phyloP scores from a whole-genome alignment of 37 sponge, comb jelly and placozoan species.

The Chondrosia reniformis region DNA sequence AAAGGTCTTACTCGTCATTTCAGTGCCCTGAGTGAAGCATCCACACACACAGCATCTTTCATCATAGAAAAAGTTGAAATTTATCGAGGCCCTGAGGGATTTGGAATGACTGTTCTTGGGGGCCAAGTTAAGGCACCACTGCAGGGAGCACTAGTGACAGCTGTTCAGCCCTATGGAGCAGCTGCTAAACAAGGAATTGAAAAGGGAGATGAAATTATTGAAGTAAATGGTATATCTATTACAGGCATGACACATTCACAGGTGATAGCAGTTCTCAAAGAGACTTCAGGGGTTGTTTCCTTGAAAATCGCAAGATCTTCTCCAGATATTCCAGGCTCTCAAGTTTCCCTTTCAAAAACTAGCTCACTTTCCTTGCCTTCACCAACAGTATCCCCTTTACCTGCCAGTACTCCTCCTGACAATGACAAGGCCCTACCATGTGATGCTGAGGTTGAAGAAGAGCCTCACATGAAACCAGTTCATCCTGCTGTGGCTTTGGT shows the following conservation, averaged over 20 bases:
- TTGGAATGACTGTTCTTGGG: slow-evolving; percentile 20
- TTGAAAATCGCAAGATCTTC: slow-evolving; percentile 10
- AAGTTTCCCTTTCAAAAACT: background rate
- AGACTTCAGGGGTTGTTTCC: background rate
- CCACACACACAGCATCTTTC: background rate
- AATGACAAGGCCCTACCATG: background rate
- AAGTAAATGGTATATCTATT: slow-evolving; percentile 27
- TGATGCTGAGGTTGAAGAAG: background rate
- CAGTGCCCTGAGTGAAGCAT: background rate
- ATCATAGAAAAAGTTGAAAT: slow-evolving; percentile 8
- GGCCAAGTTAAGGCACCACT: slow-evolving; percentile 15
- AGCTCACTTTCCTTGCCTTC: background rate
- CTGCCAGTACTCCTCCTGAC: background rate
- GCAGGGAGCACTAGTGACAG: slow-evolving; percentile 18
- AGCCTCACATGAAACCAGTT: background rate
- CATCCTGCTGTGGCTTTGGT: background rate
- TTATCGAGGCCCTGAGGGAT: slow-evolving; percentile 3
- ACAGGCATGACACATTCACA: slow-evolving; percentile 29
- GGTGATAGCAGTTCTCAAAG: slow-evolving; percentile 12
- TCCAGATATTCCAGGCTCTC: background rate
- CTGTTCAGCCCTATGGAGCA: background rate
- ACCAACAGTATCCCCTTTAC: too few relatives aligned
- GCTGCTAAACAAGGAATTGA: slow-evolving; percentile 15
- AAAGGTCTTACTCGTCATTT: slow-evolving; percentile 5
- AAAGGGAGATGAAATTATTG: slow-evolving; percentile 35